These are phyloP conservation scores for Reinhardtius hippoglossoides DNA, from an alignment of 2,113 vertebrate genomes.

Conservation along the genomic window DNA sequence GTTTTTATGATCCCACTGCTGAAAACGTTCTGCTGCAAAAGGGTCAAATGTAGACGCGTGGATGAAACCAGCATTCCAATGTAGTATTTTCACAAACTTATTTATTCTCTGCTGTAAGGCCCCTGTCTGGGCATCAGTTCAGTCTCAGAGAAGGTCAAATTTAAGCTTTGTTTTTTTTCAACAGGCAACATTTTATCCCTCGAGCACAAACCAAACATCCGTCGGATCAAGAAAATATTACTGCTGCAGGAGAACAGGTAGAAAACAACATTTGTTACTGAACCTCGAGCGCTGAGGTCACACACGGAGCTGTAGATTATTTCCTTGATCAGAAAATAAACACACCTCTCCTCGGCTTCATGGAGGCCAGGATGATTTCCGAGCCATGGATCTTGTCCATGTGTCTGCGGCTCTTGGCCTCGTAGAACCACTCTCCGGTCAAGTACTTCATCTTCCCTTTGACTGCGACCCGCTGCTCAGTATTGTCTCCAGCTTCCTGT, in stretches of 20 bases:
- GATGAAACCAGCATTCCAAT: not conserved
- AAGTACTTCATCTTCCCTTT: constrained; percentile 88
- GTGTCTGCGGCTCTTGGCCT: constrained; percentile 92
- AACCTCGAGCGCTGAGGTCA: not conserved
- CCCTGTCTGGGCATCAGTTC: not conserved
- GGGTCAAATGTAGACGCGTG: not conserved
- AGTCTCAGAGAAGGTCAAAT: no score
- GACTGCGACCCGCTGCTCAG: constrained; percentile 61
- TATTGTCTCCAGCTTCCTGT: constrained; percentile 87
- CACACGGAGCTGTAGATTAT: not conserved
- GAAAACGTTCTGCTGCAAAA: not conserved
- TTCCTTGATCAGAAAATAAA: not conserved
- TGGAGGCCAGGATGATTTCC: constrained; percentile 93
- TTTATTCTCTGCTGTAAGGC: not conserved
- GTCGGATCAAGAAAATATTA: not conserved
- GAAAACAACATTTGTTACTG: not conserved
- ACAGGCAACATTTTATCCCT: not conserved
- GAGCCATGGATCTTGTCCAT: constrained; percentile 92
- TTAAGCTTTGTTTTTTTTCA: not conserved
- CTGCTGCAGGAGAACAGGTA: not conserved
- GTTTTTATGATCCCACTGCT: not conserved
- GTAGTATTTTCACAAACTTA: not conserved
- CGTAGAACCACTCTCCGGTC: constrained; percentile 97
- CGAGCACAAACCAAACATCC: not conserved
- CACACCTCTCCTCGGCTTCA: constrained; percentile 88